Conservation (phyloP, 2,113 vertebrate species). For the Emberiza fucata region DNA sequence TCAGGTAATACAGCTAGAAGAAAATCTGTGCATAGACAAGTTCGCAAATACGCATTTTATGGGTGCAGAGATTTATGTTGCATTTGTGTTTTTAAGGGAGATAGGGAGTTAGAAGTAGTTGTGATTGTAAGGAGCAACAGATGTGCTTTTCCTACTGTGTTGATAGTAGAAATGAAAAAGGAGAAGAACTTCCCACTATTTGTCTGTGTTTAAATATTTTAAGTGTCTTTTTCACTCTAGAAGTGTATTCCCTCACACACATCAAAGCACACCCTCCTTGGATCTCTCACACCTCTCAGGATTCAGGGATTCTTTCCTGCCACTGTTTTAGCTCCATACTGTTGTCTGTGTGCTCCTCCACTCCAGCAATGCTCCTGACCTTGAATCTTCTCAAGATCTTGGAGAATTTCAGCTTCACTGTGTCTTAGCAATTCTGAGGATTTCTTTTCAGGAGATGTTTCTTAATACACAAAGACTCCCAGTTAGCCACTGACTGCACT, state of each 20-base stretch:
- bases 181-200: not conserved
- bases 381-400: not conserved
- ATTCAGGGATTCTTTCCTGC: not conserved
- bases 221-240: not conserved
- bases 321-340: not conserved
- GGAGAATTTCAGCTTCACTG: not conserved
- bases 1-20: not conserved
- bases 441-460: not conserved
- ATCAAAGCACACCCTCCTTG: not conserved
- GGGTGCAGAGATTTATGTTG: not conserved
- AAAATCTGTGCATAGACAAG: not conserved
- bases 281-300: rapidly evolving
- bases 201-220: not conserved
- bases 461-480: rapidly evolving
- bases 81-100: not conserved
- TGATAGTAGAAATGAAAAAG: not conserved
- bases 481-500: not conserved
- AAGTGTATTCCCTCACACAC: not conserved
- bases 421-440: not conserved
- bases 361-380: not conserved
- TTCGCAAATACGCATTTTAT: not conserved
- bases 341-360: not conserved
- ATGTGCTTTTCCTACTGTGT: slow-evolving; percentile 6
- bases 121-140: not conserved
- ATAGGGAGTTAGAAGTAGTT: slow-evolving; percentile 15